Evolutionary conservation across 2,113 vertebrate species (phyloP).

Genomic region (Junco hyemalis): DNA sequence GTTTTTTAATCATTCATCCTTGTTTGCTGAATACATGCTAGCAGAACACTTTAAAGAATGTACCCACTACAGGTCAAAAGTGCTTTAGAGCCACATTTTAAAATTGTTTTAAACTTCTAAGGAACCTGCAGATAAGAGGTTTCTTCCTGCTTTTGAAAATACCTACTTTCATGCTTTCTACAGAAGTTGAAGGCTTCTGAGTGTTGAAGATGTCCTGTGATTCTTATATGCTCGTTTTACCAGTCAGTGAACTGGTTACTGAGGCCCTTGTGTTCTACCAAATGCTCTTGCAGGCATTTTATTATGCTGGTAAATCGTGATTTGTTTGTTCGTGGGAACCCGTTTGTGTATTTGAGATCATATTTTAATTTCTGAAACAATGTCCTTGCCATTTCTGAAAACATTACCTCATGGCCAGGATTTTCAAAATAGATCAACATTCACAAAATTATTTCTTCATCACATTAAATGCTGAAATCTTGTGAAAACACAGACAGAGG

Average conservation of each 20-base stretch:
- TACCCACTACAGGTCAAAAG: neutral
- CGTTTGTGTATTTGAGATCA: neutral
- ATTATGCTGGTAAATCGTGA: neutral
- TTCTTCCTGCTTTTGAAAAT: neutral
- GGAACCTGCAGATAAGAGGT: neutral
- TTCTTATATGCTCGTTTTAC: neutral
- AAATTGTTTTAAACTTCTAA: neutral
- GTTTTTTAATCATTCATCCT: neutral
- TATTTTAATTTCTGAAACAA: neutral
- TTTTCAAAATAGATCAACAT: neutral
- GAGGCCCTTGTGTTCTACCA: neutral
- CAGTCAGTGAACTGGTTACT: neutral
- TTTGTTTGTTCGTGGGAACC: neutral
- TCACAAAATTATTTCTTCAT: neutral
- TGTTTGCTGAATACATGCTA: neutral
- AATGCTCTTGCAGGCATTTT: neutral
- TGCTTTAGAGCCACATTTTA: neutral
- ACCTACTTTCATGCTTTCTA: neutral
- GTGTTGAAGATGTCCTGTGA: neutral
- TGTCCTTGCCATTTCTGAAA: neutral
- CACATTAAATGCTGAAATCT: neutral
- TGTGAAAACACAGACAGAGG: neutral
- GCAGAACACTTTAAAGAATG: neutral
- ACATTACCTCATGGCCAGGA: neutral
- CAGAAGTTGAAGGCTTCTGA: neutral